Base-by-base conservation (phyloP, 2,888 invertebrate genomes). In the Cerastis leucographa region DNA sequence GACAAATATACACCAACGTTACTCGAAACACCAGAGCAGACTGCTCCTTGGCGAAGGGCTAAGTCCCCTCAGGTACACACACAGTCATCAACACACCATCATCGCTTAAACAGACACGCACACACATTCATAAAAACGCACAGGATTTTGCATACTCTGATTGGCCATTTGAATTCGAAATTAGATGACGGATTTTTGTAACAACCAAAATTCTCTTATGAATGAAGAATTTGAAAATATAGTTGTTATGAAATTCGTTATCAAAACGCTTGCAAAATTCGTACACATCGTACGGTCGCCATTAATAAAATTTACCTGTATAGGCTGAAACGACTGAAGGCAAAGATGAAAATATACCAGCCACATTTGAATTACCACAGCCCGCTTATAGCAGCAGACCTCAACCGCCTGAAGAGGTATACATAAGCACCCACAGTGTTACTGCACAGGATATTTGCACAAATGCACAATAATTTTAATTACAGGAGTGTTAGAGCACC, bases 1-100 rank as follows among this genome's bases (percentile, higher is more conserved):
- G 96, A 95, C 82, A 91, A 92, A 88, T 95, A 94, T 89, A 94
- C 92, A 91, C 96, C 96, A 61, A 96, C 94, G 91, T 92, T 96
- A 87, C 91, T 93, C 71, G 94, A 95, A 84, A 92, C 94, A 90
- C 89, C 93, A 81, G 93, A 95, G 83, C 86, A 86, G 71, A 85
- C 89, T 74, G 89, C 91, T 70, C 95, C 95, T 40, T 95, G 95
- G 95, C 94, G 96, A 93, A 93, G 93, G 88, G 90, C 94, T 76
- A 91, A 92, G 78, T 95, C 95, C 91, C 95, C 95, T 78, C 95
- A 95, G 95, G 95, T 96, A 94, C 88, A 93, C 87, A 86, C 77
- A 86, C 64, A 74, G 65, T 64, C 86, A 84, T 79, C 77, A 51
- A 80, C 72, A 83, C 19, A 74, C 44, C 76, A 74, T 75, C 78